Base-by-base conservation (phyloP, 1,140 invertebrate species). In the Penaeus chinensis region DNA sequence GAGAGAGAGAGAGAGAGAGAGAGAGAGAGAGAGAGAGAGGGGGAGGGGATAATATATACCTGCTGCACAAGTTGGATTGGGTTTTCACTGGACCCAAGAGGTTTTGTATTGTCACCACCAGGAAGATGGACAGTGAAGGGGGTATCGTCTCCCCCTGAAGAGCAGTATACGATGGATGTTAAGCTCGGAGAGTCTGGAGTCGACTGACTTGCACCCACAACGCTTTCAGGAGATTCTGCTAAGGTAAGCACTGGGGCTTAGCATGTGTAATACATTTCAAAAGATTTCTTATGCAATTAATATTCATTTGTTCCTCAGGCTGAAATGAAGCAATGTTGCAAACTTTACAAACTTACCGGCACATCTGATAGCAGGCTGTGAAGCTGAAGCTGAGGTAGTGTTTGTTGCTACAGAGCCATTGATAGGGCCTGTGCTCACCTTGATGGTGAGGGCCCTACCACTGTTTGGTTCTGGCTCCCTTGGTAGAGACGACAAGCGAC, bases 51-150 rank as follows among this genome's bases (percentile, higher is more conserved):
- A 10, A 71, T 24, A 71, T 1, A 22, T 42, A 87, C 85, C 85
- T 87, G 94, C 85, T 95, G 94, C 62, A 95, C 93, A 69, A 95
- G 94, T 91, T 94, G 93, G 89, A 95, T 95, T 8, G 94, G 94
- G 91, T 95, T 95, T 89, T 94, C 93, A 90, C 93, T 94, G 19
- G 94, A 94, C 22, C 94, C 94, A 19, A 94, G 89, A 32, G 94
- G 93, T 80, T 87, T 87, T 19, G 80, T 82, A 54, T 47, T 82
- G 54, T 87, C 85, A 0, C 80, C 85, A 16, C 79, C 80, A 19
- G 85, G 85, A n/a, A 87, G 80, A n/a, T 87, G 85, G 3, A 87
- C 79, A 18, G 80, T 82, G 60, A 82, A 77, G 10, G 85, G 85
- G 4, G 85, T 42, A 20, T 87, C 85, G 63, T 87, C 85, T 4